These are phyloP conservation scores for Thunnus maccoyii DNA, from an alignment of 2,113 vertebrate species.

Conservation along the genomic window DNA sequence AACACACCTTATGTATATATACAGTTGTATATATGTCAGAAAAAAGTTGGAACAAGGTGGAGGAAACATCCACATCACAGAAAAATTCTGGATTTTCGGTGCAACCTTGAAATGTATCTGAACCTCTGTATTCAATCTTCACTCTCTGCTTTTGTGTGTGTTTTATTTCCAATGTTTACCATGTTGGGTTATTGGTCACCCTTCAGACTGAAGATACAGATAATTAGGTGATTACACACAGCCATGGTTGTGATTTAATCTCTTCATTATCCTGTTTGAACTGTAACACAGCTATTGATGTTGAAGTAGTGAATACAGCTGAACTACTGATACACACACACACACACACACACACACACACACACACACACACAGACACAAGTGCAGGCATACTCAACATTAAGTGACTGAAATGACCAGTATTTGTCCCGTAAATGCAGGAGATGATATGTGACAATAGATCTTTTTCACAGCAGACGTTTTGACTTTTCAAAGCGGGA, in stretches of 20 bases:
- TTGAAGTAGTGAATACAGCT: neutral
- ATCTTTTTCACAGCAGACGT: neutral
- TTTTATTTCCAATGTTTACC: constrained; percentile 2
- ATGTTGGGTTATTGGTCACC: constrained; percentile 5
- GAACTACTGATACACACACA: neutral
- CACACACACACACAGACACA: neutral
- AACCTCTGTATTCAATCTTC: neutral
- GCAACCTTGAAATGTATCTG: neutral
- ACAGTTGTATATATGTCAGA: neutral
- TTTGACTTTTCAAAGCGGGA: neutral
- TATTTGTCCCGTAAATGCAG: no score
- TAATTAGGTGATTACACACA: constrained; percentile 11
- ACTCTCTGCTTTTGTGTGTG: neutral
- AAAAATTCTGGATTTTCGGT: neutral
- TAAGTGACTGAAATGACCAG: no score
- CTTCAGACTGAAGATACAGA: neutral
- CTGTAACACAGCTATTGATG: neutral
- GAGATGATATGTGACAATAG: no score
- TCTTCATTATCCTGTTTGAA: neutral
- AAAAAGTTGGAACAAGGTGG: neutral
- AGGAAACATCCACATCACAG: neutral
- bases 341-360: no score
- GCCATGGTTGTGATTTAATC: constrained; percentile 8
- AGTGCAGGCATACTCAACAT: no score
- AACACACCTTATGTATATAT: neutral